Conservation (phyloP, 2,888 invertebrate genomes). For the Tenodera sinensis region DNA sequence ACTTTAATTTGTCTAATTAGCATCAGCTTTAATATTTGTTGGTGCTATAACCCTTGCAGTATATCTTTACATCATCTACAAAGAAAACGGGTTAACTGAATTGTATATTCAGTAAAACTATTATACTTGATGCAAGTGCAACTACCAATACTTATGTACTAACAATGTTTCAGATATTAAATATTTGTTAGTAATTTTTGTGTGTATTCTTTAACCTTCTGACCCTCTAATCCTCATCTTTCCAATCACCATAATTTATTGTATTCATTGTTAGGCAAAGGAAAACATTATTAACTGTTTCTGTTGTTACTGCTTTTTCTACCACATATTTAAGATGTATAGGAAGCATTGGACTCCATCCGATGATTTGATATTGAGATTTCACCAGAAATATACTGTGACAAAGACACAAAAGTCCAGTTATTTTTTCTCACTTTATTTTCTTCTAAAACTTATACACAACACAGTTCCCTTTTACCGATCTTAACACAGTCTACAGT, state of each 20-base stretch:
- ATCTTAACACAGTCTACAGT: too few species aligned
- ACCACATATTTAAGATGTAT: too few species aligned
- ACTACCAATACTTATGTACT: neutral
- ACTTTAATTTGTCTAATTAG: neutral
- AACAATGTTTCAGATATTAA: constrained; percentile 9
- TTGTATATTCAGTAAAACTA: neutral
- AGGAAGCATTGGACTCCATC: too few species aligned
- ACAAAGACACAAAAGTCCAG: too few species aligned
- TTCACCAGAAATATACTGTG: too few species aligned
- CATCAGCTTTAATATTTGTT: neutral
- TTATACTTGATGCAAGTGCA: neutral
- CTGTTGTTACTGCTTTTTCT: too few species aligned
- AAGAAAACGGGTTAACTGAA: neutral
- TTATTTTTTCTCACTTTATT: too few species aligned
- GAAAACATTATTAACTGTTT: too few species aligned
- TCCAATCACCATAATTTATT: neutral
- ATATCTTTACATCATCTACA: neutral
- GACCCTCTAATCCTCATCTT: constrained; percentile 27
- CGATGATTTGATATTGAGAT: too few species aligned
- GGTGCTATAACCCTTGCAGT: neutral
- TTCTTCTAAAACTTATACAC: too few species aligned
- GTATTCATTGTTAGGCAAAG: too few species aligned
- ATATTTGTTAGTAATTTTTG: constrained; percentile 36
- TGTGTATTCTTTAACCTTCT: constrained; percentile 22
- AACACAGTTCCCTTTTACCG: too few species aligned